Percentiles rank a stretch among this genome's conserved stretches.
These are phyloP conservation scores for Druon quercuslanigerum DNA, from an alignment of 1,140 invertebrate genomes.

Conservation along the genomic window DNA sequence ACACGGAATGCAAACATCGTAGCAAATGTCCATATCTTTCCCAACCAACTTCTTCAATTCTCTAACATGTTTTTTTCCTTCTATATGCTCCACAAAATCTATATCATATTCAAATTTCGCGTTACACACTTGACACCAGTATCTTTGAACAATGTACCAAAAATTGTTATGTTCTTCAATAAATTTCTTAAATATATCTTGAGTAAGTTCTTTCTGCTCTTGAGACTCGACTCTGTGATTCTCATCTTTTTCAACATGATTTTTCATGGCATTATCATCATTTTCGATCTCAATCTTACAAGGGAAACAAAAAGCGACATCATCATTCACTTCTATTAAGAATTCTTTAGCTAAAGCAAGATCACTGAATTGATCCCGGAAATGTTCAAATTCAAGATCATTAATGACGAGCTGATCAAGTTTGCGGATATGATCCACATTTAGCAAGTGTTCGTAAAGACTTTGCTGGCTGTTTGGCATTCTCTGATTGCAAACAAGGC, in stretches of 20 bases:
- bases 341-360: constrained; percentile 41
- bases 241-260: constrained; percentile 31
- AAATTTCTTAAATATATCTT: constrained; percentile 16
- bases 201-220: constrained; percentile 11
- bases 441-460: constrained; percentile 40
- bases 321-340: constrained; percentile 33
- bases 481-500: constrained; percentile 41
- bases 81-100: constrained; percentile 49
- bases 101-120: constrained; percentile 32
- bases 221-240: not conserved
- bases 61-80: constrained; percentile 34
- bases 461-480: constrained; percentile 23
- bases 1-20: constrained; percentile 57
- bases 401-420: constrained; percentile 30
- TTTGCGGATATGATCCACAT: constrained; percentile 35
- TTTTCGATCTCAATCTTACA: constrained; percentile 38
- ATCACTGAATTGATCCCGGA: constrained; percentile 40
- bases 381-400: constrained; percentile 14
- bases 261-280: not conserved
- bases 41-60: not conserved
- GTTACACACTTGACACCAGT: constrained; percentile 46
- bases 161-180: constrained; percentile 33
- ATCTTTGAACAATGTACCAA: constrained; percentile 52
- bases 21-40: constrained; percentile 25
- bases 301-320: constrained; percentile 25